Percentiles rank a stretch among this genome's conserved stretches.
Evolutionary conservation across 92 coral and sea anemone species (phyloP).

Genomic region (Micromussa lordhowensis): DNA sequence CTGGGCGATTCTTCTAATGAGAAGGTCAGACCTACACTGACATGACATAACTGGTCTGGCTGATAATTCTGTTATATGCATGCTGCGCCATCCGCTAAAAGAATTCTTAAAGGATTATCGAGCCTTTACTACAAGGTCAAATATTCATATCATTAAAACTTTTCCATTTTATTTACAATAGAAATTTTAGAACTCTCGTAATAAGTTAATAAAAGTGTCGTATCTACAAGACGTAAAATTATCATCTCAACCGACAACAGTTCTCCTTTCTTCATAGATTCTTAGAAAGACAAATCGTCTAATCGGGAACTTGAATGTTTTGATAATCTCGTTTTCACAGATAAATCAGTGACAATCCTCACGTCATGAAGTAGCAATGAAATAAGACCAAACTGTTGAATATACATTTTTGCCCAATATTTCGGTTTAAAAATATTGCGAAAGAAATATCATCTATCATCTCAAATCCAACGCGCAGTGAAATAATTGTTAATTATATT

Average conservation of each 20-base stretch:
- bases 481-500: too few species aligned
- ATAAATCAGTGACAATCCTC: too few species aligned
- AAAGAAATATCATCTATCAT: too few species aligned
- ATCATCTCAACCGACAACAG: not conserved
- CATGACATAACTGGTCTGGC: too few species aligned
- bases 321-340: not conserved
- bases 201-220: conserved; percentile 15
- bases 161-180: conserved; percentile 43
- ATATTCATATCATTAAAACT: not conserved
- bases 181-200: not conserved
- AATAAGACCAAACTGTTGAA: too few species aligned
- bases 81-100: not conserved
- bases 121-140: not conserved
- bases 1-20: too few species aligned
- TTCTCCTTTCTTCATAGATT: not conserved
- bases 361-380: too few species aligned
- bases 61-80: not conserved
- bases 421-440: too few species aligned
- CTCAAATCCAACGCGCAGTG: too few species aligned
- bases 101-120: not conserved
- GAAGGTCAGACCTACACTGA: too few species aligned
- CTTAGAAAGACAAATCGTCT: not conserved
- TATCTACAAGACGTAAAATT: conserved; percentile 7
- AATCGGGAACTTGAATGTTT: not conserved
- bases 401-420: too few species aligned